Base-by-base conservation (phyloP, 2,888 invertebrate species). In the Cremastobaeus sp. region DNA sequence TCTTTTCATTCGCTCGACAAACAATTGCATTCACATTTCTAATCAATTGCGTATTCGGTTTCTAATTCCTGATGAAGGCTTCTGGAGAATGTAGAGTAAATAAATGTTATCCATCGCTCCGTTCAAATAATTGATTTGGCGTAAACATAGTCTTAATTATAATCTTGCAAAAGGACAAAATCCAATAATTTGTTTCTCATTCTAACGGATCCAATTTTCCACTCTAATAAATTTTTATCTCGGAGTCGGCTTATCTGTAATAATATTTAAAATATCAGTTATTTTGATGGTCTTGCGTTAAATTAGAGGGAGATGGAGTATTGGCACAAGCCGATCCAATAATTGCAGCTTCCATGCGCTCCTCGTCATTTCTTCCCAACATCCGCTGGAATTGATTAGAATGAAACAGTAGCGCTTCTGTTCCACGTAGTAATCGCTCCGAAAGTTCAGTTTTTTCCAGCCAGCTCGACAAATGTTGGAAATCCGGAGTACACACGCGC, bases 321-420 rank as follows among this genome's bases (percentile, higher is more conserved):
- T 78, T 65, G 72, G 73, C 59, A 60, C 68, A 70, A 48, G 59
- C 57, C 74, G 74, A 80, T 78, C 76, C 79, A 76, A 77, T 80
- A 79, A 80, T 78, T 77, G 73, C 77, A 65, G 65, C 65, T 65
- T 71, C 62, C 45, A 71, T 64, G 30, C 45, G 50, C 52, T n/a
- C 28, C 57, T 59, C 65, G 59, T 48, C 50, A 65, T 57, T 72
- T 72, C 59, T 72, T 57, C 54, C 47, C 39, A 39, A 72, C 71
- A 76, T 77, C 69, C 75, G 66, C 65, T 72, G 59, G 52, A 72
- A 70, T 78, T 79, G 78, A 80, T 80, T 78, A 79, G 77, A 80
- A 78, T 74, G 77, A 77, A 74, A 75, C 68, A 68, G 69, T 55
- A 32, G 59, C 47, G 30, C 18, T 64, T 52, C 52, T 28, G 50